phyloP scores from a whole-genome alignment of 2,797 vertebrate species.

The Gastrophryne carolinensis region DNA sequence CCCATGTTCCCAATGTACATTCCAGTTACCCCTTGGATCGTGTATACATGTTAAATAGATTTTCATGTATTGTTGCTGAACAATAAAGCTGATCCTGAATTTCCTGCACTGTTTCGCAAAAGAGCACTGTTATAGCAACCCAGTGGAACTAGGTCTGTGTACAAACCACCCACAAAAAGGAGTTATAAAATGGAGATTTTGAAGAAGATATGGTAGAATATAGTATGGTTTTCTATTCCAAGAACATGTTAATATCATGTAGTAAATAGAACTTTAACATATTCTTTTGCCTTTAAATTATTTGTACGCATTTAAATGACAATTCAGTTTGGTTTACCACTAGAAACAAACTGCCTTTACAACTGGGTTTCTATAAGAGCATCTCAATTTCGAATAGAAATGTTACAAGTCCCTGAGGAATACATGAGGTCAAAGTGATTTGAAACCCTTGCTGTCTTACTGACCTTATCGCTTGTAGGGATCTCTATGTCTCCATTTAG shows the following conservation, averaged over 20 bases:
- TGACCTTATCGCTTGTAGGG: constrained; percentile 41
- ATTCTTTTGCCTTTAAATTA: background rate
- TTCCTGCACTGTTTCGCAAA: too few species aligned
- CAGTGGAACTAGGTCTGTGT: too few species aligned
- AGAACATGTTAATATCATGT: background rate
- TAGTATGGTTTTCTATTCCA: too few species aligned
- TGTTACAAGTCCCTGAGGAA: background rate
- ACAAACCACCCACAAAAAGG: too few species aligned
- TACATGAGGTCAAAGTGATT: constrained; percentile 30
- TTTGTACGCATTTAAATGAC: background rate
- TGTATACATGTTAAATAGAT: too few species aligned
- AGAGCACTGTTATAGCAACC: too few species aligned
- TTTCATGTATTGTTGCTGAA: too few species aligned
- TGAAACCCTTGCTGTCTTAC: constrained; percentile 25
- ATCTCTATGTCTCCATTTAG: constrained; percentile 49
- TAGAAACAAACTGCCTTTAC: background rate
- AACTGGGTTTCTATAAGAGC: background rate
- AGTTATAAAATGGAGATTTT: too few species aligned
- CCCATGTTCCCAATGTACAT: too few species aligned
- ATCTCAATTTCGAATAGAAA: constrained; percentile 12
- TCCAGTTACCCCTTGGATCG: too few species aligned
- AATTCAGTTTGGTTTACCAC: background rate
- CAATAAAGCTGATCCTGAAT: too few species aligned
- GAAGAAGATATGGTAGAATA: too few species aligned
- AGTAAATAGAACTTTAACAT: background rate